phyloP scores from a whole-genome alignment of 2,113 vertebrate genomes.

The Colius striatus region DNA sequence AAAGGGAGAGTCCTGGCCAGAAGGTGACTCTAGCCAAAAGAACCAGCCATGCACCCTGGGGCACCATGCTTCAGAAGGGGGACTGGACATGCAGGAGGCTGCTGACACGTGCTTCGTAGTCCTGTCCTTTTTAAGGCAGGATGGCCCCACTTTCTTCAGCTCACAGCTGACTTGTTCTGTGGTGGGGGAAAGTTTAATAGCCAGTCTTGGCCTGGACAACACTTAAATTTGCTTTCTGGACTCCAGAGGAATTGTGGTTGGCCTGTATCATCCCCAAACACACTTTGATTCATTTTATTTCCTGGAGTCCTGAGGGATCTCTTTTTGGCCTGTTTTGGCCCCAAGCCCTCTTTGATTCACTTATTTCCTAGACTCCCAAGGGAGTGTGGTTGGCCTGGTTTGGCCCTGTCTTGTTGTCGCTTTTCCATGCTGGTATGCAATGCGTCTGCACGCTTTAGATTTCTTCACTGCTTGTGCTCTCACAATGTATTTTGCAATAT shows the following conservation, averaged over 20 bases:
- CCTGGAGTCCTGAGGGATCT: constrained; percentile 45
- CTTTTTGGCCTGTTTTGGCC: constrained; percentile 59
- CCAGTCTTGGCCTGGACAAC: constrained; percentile 42
- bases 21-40: neutral
- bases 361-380: constrained; percentile 59
- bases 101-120: neutral
- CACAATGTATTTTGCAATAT: constrained; percentile 38
- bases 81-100: neutral
- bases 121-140: neutral
- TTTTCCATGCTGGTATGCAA: constrained; percentile 50
- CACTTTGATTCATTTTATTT: constrained; percentile 68
- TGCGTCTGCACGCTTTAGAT: constrained; percentile 51
- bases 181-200: constrained; percentile 36
- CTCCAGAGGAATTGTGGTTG: constrained; percentile 67
- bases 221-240: constrained; percentile 51
- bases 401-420: constrained; percentile 51
- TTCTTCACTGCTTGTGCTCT: constrained; percentile 6
- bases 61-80: neutral
- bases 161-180: neutral
- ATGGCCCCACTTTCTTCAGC: neutral
- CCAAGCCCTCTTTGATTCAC: constrained; percentile 63
- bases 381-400: constrained; percentile 61
- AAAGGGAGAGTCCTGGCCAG: neutral
- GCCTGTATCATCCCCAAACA: constrained; percentile 61
- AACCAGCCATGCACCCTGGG: neutral